Conservation (phyloP, 2,888 invertebrate species). For the Sarcophaga caerulescens region DNA sequence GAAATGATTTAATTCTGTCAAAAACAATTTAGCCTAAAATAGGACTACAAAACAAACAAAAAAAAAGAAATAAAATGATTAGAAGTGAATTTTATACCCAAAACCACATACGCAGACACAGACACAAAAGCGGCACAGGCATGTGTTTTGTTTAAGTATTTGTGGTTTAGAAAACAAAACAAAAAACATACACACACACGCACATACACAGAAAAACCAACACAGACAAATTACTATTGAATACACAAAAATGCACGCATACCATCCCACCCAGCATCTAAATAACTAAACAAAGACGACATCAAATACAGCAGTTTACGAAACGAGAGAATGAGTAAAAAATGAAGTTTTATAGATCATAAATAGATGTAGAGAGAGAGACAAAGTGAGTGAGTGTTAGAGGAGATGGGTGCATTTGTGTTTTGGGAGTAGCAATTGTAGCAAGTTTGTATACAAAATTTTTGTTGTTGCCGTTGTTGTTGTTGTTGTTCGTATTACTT, state of each 20-base stretch:
- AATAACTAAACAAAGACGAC: not conserved
- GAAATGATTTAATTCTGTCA: constrained; percentile 43
- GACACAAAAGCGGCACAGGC: not conserved
- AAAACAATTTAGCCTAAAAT: constrained; percentile 28
- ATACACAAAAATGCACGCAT: constrained; percentile 19
- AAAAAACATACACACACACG: too few relatives aligned
- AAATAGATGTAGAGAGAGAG: not conserved
- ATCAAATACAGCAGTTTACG: not conserved
- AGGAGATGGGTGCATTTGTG: not conserved
- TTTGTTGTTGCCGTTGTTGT: not conserved
- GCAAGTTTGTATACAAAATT: not conserved
- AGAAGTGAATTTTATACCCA: not conserved
- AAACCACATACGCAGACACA: not conserved
- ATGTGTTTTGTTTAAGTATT: not conserved
- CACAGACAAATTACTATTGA: constrained; percentile 46
- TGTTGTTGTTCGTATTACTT: constrained; percentile 22
- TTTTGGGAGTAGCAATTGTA: not conserved
- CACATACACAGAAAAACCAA: not conserved
- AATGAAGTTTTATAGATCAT: too few relatives aligned
- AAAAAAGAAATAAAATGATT: not conserved
- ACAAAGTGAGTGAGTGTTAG: too few relatives aligned
- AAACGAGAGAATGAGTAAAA: not conserved
- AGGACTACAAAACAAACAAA: not conserved
- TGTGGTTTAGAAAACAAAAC: not conserved
- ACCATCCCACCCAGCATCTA: not conserved